These are phyloP conservation scores for Lophochroa leadbeateri DNA, from an alignment of 2,113 vertebrate genomes.

Conservation along the genomic window DNA sequence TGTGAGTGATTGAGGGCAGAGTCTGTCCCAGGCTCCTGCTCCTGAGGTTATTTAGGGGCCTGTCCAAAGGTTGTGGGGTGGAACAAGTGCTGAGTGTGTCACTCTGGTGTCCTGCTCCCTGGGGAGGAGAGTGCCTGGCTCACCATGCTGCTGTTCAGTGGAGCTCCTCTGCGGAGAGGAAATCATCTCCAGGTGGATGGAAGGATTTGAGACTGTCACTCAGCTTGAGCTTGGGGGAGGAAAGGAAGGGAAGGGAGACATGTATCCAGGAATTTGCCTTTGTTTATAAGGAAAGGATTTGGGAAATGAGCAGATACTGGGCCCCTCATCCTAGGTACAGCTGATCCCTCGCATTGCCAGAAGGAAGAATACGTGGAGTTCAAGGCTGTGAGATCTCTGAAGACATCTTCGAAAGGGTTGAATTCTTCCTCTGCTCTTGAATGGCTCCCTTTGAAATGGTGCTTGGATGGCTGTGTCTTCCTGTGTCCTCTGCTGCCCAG, in stretches of 20 bases:
- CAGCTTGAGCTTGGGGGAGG: not conserved
- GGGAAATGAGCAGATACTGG: not conserved
- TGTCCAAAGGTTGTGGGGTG: not conserved
- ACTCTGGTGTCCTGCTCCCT: not conserved
- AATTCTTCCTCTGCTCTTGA: not conserved
- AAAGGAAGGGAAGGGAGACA: not conserved
- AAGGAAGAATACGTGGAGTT: not conserved
- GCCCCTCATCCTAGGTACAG: fast-evolving
- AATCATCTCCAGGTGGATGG: not conserved
- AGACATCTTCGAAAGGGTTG: fast-evolving
- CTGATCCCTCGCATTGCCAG: fast-evolving
- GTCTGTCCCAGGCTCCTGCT: not conserved
- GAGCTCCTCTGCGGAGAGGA: not conserved
- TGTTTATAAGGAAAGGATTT: not conserved
- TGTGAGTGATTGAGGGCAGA: not conserved
- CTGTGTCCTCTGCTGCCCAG: not conserved
- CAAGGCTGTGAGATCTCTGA: not conserved
- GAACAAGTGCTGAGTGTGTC: not conserved
- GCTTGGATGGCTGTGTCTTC: not conserved
- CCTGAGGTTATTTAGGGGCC: not conserved
- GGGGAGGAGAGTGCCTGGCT: not conserved
- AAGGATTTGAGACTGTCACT: not conserved
- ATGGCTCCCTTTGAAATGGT: not conserved
- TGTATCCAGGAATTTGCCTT: not conserved
- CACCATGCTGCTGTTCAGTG: not conserved